Evolutionary conservation across 2,113 vertebrate species (phyloP), one percentile per base, ranked within the genome.

Genomic region (Zosterops japonicus): DNA sequence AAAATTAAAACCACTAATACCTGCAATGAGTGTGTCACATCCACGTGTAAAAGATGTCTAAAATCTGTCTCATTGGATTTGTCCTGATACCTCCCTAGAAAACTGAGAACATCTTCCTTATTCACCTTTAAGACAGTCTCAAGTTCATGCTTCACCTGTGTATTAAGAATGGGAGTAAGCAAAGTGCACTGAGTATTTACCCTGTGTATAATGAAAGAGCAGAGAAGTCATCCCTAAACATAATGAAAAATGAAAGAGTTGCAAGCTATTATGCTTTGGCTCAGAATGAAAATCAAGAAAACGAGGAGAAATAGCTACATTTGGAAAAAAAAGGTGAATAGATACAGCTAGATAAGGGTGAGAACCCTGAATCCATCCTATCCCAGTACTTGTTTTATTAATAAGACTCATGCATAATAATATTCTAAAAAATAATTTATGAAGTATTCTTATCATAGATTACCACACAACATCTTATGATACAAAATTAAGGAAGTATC

Each of bases 21-120:
- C 98, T 98, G 97, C 36, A 98, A 97, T 18, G 97, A 97, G 50
- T 98, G 98, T 42, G 95, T 96, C 56, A 98, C 46, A 68, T 98
- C 98, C 93, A 97, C 75, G 65, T 95, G 97, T 49, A 98, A 49
- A 79, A 97, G 84, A 41, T 98, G 92, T 46, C 59, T 81, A 86
- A 96, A 96, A 46, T 97, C 91, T 63, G 61, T 42, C 18, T 36
- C 81, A 47, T 44, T 89, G 35, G 94, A 96, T 87, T 96, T 94
- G 82, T 98, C 96, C 33, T 95, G 95, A 56, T 98, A 82, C 35
- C 93, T 94, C 44, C 98, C 98, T n/a, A 97, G 94, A 41, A 99
- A 82, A 29, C 83, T 95, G 65, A 98, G 81, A 41, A 88, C 87
- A 36, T 98, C 98, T 75, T 98, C 97, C 78, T 94, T 97, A 77